Evolutionary conservation across 2,888 invertebrate species (phyloP), one percentile per base, ranked within the genome.

Genomic region (Amblyjoppa proteus): DNA sequence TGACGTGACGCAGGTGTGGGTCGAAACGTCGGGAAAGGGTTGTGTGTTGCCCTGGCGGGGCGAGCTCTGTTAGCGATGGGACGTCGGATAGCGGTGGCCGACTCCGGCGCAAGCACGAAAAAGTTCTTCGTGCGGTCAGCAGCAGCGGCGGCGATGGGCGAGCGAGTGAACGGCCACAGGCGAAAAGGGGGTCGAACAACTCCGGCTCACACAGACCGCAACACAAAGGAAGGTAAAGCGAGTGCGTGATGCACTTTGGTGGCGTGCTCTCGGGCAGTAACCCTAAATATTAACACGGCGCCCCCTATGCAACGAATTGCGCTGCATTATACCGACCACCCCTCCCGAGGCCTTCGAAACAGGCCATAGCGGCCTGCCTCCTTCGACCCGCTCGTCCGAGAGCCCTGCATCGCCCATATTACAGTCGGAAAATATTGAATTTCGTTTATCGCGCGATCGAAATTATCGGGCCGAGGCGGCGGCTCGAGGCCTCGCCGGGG

Each of bases 241-340:
- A 90, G 90, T 90, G 90, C 90, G 91, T 91, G 92, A 91, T 92
- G 90, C 89, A 92, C 90, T 89, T 87, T 81, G 89, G 80, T 92
- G 88, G 92, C 92, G 92, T 93, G 92, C 85, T 89, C 87, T 83
- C 88, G 85, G 83, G 90, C 90, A 92, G 89, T 92, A 92, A 91
- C 92, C 91, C 92, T 92, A 92, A 93, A 92, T 92, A 92, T 92
- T 91, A 92, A 90, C 91, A 89, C 89, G 87, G 86, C 81, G 78
- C 86, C 88, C 87, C 86, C 77, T 88, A 83, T 88, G 89, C 89
- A 87, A 88, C 87, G 90, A 90, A 92, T 90, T 91, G 89, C 90
- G 83, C 87, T 87, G 90, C 90, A 92, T 91, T 92, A 91, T 88
- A 88, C 87, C 88, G 87, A 89, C 86, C 88, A 51, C 56, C 56